Evolutionary conservation across 1,140 invertebrate species (phyloP).

Genomic region (Ericerus pela): DNA sequence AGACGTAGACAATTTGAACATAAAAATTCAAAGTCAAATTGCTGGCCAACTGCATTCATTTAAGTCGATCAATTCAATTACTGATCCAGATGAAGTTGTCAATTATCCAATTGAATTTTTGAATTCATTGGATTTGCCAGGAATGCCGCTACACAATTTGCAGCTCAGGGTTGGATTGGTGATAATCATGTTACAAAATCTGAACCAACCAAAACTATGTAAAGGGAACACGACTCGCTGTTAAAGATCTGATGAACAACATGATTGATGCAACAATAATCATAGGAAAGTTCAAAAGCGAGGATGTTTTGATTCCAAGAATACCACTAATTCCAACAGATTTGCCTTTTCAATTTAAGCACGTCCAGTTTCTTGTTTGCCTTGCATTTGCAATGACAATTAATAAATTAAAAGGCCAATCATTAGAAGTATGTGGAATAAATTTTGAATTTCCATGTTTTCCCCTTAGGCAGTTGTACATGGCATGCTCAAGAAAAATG

Average conservation of each 20-base stretch:
- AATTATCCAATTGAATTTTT: conserved; percentile 30
- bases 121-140: conserved; percentile 13
- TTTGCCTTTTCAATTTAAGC: conserved; percentile 31
- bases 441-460: conserved; percentile 30
- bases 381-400: conserved; percentile 38
- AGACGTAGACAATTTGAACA: conserved; percentile 29
- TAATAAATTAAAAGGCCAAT: conserved; percentile 40
- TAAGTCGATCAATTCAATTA: conserved; percentile 28
- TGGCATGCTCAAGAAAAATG: conserved; percentile 33
- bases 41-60: conserved; percentile 20
- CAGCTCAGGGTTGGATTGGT: conserved; percentile 29
- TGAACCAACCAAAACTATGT: conserved; percentile 30
- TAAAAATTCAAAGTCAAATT: conserved; percentile 19
- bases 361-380: conserved; percentile 36
- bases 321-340: conserved; percentile 31
- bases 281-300: conserved; percentile 28
- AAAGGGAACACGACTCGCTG: conserved; percentile 32
- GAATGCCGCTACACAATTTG: conserved; percentile 24
- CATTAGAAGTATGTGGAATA: conserved; percentile 27
- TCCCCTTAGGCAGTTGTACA: conserved; percentile 34
- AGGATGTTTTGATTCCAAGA: conserved; percentile 30
- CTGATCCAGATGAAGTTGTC: conserved; percentile 24
- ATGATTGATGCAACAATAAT: conserved; percentile 32
- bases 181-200: conserved; percentile 31
- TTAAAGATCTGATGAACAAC: conserved; percentile 30